Evolutionary conservation across 2,888 invertebrate species (phyloP), one percentile per base, ranked within the genome.

Genomic region (Bhutanitis thaidina): DNA sequence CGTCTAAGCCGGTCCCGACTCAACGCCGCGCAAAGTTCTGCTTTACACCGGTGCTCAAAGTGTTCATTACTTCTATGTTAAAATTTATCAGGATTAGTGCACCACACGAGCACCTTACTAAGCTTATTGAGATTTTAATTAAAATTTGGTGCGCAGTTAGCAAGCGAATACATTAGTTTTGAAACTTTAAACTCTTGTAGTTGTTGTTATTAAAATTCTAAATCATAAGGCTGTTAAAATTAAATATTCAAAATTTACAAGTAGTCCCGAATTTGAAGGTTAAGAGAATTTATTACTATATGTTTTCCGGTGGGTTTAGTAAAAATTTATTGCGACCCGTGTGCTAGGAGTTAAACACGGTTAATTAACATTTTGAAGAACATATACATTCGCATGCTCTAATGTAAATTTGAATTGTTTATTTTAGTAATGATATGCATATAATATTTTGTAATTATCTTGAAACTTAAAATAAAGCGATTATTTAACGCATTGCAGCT

Each of bases 1-100:
- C 59, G 64, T 67, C 71, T 74, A 62, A 70, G 65, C 60, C 64
- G 53, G 61, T 61, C 60, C 59, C 65, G 65, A 62, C 69, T 64
- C 64, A 61, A 58, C 58, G 57, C 58, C 63, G 60, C 60, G 52
- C 56, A 55, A 66, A 64, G 59, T 68, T 70, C 68, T 59, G 60
- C 54, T 48, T 50, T 51, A 49, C 64, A 66, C 55, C 45, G 70
- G 54, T 61, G 48, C 67, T 62, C 70, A 74, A 77, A 69, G 54
- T 64, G 52, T 52, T 47, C 43, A 47, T 52, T 52, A 52, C 43
- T 47, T 29, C 30, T 30, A 40, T 35, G 37, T 39, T 40, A 40
- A 48, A 48, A 53, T 48, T 43, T 44, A 49, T 48, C 44, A 53
- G 48, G 52, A 48, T 48, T 53, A 53, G 48, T 53, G 39, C 48